Base-by-base conservation (phyloP, 1,140 invertebrate genomes). In the Dermatophagoides farinae region DNA sequence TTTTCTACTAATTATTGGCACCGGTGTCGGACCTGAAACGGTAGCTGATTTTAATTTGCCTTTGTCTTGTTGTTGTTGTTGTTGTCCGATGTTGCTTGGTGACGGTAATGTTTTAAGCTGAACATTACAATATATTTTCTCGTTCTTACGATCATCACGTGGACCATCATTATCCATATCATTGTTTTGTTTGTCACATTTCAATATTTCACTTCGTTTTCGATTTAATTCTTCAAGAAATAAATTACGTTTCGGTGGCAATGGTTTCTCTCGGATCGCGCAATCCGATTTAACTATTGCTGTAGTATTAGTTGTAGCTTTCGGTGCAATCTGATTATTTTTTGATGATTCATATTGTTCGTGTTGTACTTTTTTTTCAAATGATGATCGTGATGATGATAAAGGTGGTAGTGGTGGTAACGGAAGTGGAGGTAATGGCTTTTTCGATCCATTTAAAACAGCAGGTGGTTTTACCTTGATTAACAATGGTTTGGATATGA, bases 381-480 rank as follows among this genome's bases (percentile, higher is more conserved):
- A n/a, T n/a, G n/a, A n/a, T n/a, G n/a, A n/a, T n/a, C n/a, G 16
- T 38, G 53, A 2, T 57, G 9, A 20, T 16, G 53, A 5, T 44
- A 20, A 20, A 57, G 53, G 20, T 16, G 53, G 22, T n/a, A n/a
- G n/a, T 20, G 38, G 53, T 5, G 20, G 5, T 1, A 2, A 31
- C 18, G 37, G 38, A 38, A 20, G 53, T 8, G 20, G 11, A 44
- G 23, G 20, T 57, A 12, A n/a, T 53, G 37, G 25, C 11, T 53
- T 39, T 4, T 53, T 31, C n/a, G 14, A 53, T 4, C 22, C 14
- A 22, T n/a, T 53, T 16, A 16, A 5, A 18, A 20, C 25, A 18
- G 51, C 23, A 31, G 54, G 60, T 63, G 51, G 62, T 22, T 55
- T 61, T 25, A 64, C 62, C 46, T 64, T 64, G 10, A 64, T 16